Conservation (phyloP, 1,140 invertebrate species). For the Drosophila subobscura region DNA sequence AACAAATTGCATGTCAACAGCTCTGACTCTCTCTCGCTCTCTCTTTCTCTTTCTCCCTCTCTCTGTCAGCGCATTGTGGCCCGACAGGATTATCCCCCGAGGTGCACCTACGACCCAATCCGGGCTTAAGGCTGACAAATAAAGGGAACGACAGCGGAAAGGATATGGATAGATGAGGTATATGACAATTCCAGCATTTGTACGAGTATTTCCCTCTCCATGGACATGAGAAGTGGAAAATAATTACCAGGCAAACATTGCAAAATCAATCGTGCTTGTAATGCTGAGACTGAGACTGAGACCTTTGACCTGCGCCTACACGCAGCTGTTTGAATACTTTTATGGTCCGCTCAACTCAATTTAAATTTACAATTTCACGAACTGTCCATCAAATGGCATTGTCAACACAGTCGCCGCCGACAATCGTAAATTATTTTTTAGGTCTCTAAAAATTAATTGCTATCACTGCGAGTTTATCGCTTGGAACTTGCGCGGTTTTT, state of each 20-base stretch:
- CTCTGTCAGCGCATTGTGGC: conserved; percentile 47
- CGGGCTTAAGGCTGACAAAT: conserved; percentile 70
- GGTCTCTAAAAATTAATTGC: conserved; percentile 62
- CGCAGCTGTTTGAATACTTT: conserved; percentile 50
- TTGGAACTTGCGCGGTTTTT: conserved; percentile 57
- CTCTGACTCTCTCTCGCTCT: conserved; percentile 10
- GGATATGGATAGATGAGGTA: neutral
- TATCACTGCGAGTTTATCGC: conserved; percentile 66
- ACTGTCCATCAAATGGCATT: conserved; percentile 66
- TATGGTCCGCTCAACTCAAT: conserved; percentile 33
- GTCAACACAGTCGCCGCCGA: conserved; percentile 69
- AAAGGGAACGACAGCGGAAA: conserved; percentile 13
- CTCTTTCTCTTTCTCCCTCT: neutral
- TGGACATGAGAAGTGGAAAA: conserved; percentile 32
- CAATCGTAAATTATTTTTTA: conserved; percentile 69
- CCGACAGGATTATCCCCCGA: conserved; percentile 59
- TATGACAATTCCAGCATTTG: conserved; percentile 19
- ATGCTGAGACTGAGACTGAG: conserved; percentile 21
- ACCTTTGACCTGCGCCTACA: conserved; percentile 11
- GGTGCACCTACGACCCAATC: conserved; percentile 39
- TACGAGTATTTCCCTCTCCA: conserved; percentile 17
- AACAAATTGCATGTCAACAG: conserved; percentile 81
- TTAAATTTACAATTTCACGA: conserved; percentile 47
- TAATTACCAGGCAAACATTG: conserved; percentile 56
- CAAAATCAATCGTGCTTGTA: conserved; percentile 76